phyloP scores from a whole-genome alignment of 2,797 vertebrate species.

The Gallirallus australis region DNA sequence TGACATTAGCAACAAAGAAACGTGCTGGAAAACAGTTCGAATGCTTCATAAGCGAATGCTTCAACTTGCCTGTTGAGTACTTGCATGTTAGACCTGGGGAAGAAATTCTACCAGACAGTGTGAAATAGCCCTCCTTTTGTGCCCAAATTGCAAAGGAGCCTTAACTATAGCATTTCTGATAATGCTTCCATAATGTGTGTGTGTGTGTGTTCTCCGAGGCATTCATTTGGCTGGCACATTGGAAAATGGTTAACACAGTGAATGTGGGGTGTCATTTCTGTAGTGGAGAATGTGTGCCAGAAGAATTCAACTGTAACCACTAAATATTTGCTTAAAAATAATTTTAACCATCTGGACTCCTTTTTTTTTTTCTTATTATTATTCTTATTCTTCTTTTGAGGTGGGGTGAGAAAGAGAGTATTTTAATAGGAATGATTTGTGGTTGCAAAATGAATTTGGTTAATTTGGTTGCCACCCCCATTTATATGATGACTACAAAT shows the following conservation, averaged over 20 bases:
- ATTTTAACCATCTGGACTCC: slow-evolving; percentile 84
- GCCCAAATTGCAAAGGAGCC: not conserved
- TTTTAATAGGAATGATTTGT: slow-evolving; percentile 77
- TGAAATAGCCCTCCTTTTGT: not conserved
- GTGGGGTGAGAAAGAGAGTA: slow-evolving; percentile 69
- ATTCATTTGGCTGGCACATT: slow-evolving; percentile 75
- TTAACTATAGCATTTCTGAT: slow-evolving; percentile 55
- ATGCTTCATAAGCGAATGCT: not conserved
- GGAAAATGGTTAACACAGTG: slow-evolving; percentile 81
- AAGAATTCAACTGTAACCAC: slow-evolving; percentile 81
- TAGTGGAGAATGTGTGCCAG: slow-evolving; percentile 77
- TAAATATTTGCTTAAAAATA: slow-evolving; percentile 83
- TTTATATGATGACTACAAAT: slow-evolving; percentile 77
- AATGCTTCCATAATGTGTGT: slow-evolving; percentile 32
- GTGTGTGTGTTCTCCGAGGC: slow-evolving; percentile 70
- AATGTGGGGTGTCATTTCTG: slow-evolving; percentile 75
- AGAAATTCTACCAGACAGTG: not conserved
- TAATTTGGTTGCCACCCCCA: slow-evolving; percentile 75
- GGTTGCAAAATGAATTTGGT: slow-evolving; percentile 76
- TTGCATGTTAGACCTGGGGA: not conserved
- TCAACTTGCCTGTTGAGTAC: not conserved
- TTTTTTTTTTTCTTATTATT: slow-evolving; percentile 63
- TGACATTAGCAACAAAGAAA: not conserved
- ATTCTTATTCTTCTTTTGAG: slow-evolving; percentile 75
- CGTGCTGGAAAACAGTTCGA: not conserved